These are phyloP conservation scores for Pseudochirops corinnae DNA, from an alignment of 2,797 vertebrate species.

Conservation along the genomic window DNA sequence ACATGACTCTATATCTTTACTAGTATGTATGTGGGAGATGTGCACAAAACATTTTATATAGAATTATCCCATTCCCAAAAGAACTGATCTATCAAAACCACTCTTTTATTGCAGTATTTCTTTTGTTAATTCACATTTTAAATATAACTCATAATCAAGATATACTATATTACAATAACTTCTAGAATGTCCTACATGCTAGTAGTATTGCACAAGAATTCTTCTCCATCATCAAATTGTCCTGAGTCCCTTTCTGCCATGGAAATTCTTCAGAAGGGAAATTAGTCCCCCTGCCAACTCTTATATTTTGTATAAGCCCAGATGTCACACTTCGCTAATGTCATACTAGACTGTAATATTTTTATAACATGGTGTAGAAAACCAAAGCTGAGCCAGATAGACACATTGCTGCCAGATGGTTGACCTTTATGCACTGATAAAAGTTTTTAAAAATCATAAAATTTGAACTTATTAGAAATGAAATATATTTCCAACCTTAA, in stretches of 20 bases:
- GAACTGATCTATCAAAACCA: slow-evolving; percentile 8
- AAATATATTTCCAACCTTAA: slow-evolving; percentile 62
- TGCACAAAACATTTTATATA: slow-evolving; percentile 42
- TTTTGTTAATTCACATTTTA: neutral
- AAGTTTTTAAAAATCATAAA: slow-evolving; percentile 79
- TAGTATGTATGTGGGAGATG: slow-evolving; percentile 38
- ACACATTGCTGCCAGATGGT: slow-evolving; percentile 84
- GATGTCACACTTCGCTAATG: slow-evolving; percentile 83
- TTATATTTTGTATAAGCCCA: slow-evolving; percentile 82
- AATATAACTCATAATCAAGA: slow-evolving; percentile 3
- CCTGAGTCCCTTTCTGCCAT: slow-evolving; percentile 41
- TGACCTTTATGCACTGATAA: slow-evolving; percentile 85
- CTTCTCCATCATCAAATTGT: slow-evolving; percentile 20
- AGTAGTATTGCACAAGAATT: neutral
- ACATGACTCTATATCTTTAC: slow-evolving; percentile 45
- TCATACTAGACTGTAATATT: slow-evolving; percentile 81
- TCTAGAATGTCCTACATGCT: rapidly evolving
- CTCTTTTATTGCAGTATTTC: slow-evolving; percentile 30
- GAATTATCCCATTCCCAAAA: slow-evolving; percentile 61
- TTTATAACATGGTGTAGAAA: slow-evolving; percentile 84
- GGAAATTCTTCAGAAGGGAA: slow-evolving; percentile 77
- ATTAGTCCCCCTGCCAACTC: slow-evolving; percentile 73
- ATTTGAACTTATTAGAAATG: slow-evolving; percentile 78
- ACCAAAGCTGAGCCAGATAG: slow-evolving; percentile 81
- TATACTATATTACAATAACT: slow-evolving; percentile 32